These are phyloP conservation scores for Lycia hirtaria DNA, from an alignment of 2,888 invertebrate genomes.

Conservation along the genomic window DNA sequence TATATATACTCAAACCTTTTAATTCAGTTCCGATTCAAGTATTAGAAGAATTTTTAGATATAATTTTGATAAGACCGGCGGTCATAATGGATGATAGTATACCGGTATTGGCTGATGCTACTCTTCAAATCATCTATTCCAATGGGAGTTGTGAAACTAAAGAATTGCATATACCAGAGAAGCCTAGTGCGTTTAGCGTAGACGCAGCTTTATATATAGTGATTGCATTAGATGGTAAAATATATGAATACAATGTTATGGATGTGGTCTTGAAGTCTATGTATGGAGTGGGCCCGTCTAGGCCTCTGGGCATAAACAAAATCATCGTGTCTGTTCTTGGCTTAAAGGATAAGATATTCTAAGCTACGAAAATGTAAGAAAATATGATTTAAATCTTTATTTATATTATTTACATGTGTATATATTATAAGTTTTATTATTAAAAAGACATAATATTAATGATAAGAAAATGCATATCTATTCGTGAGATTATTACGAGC, in stretches of 20 bases:
- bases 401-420: too few relatives aligned
- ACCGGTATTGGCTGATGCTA: constrained; percentile 65
- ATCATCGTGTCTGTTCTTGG: constrained; percentile 57
- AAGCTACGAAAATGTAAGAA: too few relatives aligned
- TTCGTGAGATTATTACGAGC: too few relatives aligned
- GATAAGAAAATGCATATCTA: too few relatives aligned
- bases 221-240: constrained; percentile 65
- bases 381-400: too few relatives aligned
- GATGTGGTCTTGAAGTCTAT: constrained; percentile 64
- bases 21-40: constrained; percentile 50
- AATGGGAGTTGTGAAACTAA: constrained; percentile 66
- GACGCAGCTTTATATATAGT: constrained; percentile 68
- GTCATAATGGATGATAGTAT: constrained; percentile 69
- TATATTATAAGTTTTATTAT: too few relatives aligned
- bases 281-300: constrained; percentile 53
- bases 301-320: constrained; percentile 57
- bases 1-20: constrained; percentile 56
- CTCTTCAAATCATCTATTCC: constrained; percentile 57
- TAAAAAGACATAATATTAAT: too few relatives aligned
- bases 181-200: constrained; percentile 63
- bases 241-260: constrained; percentile 73
- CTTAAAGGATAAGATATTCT: too few relatives aligned
- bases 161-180: constrained; percentile 58
- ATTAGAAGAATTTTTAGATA: constrained; percentile 56
- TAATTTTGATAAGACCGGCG: constrained; percentile 64